phyloP scores from a whole-genome alignment of 2,113 vertebrate species.

The Prietella phreatophila region DNA sequence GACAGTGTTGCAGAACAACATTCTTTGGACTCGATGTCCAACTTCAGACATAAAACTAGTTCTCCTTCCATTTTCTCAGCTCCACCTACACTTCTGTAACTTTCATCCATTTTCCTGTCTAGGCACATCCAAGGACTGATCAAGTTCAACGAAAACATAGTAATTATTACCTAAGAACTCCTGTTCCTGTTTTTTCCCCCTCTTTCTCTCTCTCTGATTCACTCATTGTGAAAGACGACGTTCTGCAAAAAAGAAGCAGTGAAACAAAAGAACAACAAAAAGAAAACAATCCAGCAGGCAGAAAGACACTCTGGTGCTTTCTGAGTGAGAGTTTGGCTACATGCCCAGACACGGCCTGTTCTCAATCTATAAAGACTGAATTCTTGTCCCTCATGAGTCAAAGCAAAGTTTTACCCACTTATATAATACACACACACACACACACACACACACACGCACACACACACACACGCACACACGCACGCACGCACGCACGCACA shows the following conservation, averaged over 20 bases:
- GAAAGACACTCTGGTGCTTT: neutral
- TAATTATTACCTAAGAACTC: neutral
- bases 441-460: constrained; percentile 2
- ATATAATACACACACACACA: constrained; percentile 2
- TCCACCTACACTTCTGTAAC: neutral
- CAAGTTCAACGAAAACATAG: neutral
- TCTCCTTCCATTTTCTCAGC: neutral
- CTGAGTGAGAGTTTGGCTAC: neutral
- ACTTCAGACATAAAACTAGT: neutral
- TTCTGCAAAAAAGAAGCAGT: neutral
- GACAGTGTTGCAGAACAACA: neutral
- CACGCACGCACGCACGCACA: neutral
- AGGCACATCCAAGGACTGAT: neutral
- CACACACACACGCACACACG: constrained; percentile 6
- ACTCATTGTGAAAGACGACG: neutral
- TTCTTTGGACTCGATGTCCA: neutral
- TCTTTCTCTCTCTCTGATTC: neutral
- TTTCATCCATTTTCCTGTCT: neutral
- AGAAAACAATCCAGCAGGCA: neutral
- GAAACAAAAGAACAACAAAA: neutral
- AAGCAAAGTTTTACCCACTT: neutral
- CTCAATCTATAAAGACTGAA: neutral
- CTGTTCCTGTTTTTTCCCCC: neutral
- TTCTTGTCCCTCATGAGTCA: neutral
- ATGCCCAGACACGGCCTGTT: neutral